These are phyloP conservation scores for Chiloscyllium punctatum DNA, from an alignment of 2,797 vertebrate genomes.

Conservation along the genomic window DNA sequence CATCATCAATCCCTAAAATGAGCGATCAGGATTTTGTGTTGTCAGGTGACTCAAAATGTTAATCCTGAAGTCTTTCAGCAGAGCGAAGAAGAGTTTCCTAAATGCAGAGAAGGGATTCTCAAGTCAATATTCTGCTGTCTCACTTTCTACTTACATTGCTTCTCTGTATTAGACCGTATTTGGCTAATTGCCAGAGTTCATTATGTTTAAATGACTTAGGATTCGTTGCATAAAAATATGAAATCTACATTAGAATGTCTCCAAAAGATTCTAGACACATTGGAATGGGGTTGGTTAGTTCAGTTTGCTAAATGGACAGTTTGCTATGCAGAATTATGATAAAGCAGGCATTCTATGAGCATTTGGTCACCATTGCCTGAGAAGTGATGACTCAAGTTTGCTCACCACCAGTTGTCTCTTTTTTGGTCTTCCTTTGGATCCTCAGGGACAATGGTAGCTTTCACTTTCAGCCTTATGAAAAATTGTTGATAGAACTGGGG, in stretches of 20 bases:
- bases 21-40: not conserved
- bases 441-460: no score
- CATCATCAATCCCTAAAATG: not conserved
- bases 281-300: no score
- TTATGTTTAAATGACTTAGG: not conserved
- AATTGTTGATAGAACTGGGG: not conserved
- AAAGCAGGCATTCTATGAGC: no score
- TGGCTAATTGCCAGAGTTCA: not conserved
- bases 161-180: not conserved
- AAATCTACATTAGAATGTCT: not conserved
- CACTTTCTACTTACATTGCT: not conserved
- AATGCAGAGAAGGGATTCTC: not conserved
- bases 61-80: not conserved
- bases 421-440: no score
- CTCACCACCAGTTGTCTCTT: no score
- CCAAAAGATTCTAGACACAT: not conserved
- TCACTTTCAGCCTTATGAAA: no score
- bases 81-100: no score
- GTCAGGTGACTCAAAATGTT: not conserved
- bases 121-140: not conserved
- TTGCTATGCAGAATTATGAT: no score
- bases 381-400: no score
- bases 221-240: not conserved
- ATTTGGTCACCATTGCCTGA: no score
- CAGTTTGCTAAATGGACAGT: no score